Base-by-base conservation (phyloP, 2,113 vertebrate species). In the Bufo bufo region DNA sequence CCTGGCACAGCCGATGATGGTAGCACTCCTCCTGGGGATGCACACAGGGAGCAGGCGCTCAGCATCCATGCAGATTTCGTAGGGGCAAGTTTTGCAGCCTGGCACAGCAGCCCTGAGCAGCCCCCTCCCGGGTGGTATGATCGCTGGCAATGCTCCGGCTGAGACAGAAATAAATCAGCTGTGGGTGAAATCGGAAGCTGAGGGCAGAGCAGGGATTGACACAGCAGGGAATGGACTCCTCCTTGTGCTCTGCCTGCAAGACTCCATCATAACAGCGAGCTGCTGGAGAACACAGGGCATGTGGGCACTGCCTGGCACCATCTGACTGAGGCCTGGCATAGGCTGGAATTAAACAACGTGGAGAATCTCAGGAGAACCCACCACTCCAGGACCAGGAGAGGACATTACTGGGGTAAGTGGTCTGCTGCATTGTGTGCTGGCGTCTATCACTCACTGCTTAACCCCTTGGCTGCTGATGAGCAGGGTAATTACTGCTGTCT, bases 361-460 rank as follows among this genome's bases (percentile, higher is more conserved):
- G 86, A 87, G 86, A 81, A 58, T 82, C 65, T 33, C 65, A 87
- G 86, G 79, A 74, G 45, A 71, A 45, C 10, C 63, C 16, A 71
- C 16, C 77, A 72, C 61, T 81, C 79, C 77, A 87, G 85, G 56
- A 75, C 6, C 78, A 82, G 86, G 56, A 82, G 86, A 66, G 86
- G 43, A 6, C 43, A 59, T 47, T 75, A 49, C 79, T 61, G 86
- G 65, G 86, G 86, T 87, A 82, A 82, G 14, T 45, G 23, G 10
- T 12, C 71, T 47, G 20, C 61, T 78, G 11, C 20, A 52, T 0
- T 54, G 49, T 23, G 3, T 52, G 77, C n/a, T 59, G 54, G 45
- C 56, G 45, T 59, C 14, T 59, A 23, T 4, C 78, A 81, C 4
- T 61, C 78, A 58, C 52, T 50, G 77, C n/a, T 54, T 61, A 59